phyloP scores from a whole-genome alignment of 2,888 invertebrate genomes.

The Xanthorhoe spadicearia region DNA sequence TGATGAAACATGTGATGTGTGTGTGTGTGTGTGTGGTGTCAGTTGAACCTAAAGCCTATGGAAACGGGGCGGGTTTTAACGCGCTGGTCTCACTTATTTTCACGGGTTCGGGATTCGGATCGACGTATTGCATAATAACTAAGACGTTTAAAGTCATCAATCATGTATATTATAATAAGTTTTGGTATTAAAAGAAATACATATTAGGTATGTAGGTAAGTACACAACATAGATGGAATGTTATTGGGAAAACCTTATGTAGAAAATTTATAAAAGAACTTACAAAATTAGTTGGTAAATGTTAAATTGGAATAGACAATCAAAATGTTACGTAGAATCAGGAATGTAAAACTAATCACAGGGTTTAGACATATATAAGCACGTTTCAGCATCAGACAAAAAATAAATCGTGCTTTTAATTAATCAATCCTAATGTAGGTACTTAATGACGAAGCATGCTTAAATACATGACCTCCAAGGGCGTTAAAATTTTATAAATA shows the following conservation, averaged over 20 bases:
- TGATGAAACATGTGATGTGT: too few species aligned
- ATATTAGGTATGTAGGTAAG: too few species aligned
- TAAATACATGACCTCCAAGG: background rate
- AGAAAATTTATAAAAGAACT: conserved; percentile 7
- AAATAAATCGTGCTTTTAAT: background rate
- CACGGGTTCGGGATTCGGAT: too few species aligned
- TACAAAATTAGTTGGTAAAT: conserved; percentile 11
- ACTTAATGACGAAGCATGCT: background rate
- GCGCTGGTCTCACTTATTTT: too few species aligned
- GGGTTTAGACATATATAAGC: background rate
- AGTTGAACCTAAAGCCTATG: too few species aligned
- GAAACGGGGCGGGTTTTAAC: too few species aligned
- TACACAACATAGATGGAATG: too few species aligned
- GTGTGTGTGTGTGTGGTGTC: too few species aligned
- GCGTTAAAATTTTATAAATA: background rate
- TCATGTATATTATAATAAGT: background rate
- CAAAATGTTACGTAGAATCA: conserved; percentile 3
- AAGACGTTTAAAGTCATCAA: too few species aligned
- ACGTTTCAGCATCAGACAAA: background rate
- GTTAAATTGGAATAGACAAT: conserved; percentile 4
- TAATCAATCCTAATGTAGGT: too few species aligned
- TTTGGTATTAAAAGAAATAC: background rate
- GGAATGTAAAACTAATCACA: conserved; percentile 22
- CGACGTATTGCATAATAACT: too few species aligned
- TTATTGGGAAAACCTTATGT: conserved; percentile 1